Evolutionary conservation across 2,888 invertebrate species (phyloP).

Genomic region (Dichetophora obliterata): DNA sequence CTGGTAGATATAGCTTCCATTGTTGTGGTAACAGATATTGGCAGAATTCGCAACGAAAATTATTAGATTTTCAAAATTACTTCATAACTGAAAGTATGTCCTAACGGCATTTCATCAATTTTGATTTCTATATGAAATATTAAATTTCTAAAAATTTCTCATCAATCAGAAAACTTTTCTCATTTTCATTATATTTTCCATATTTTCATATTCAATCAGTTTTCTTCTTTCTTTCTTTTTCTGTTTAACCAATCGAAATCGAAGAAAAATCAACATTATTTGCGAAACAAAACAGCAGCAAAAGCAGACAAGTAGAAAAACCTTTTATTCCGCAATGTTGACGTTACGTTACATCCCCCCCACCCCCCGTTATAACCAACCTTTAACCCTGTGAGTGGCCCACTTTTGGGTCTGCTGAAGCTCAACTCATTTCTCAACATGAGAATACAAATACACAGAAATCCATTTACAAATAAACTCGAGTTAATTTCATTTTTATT

Average conservation of each 20-base stretch:
- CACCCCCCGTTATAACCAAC: neutral
- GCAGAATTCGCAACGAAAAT: too few relatives aligned
- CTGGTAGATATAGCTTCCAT: too few relatives aligned
- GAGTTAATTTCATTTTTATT: conserved; percentile 63
- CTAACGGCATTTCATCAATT: neutral
- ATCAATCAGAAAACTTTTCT: conserved; percentile 14
- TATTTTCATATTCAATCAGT: conserved; percentile 10
- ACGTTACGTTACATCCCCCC: conserved; percentile 33
- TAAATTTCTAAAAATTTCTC: neutral
- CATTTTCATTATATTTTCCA: neutral
- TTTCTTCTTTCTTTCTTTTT: neutral
- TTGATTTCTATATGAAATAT: neutral
- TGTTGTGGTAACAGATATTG: too few relatives aligned
- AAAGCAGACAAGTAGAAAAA: conserved; percentile 62
- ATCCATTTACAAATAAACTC: conserved; percentile 47
- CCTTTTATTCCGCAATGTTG: conserved; percentile 65
- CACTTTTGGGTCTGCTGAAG: neutral
- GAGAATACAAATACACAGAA: conserved; percentile 15
- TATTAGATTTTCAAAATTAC: too few relatives aligned
- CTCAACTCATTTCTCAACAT: neutral
- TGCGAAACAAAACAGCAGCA: conserved; percentile 26
- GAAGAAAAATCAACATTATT: conserved; percentile 30
- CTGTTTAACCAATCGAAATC: conserved; percentile 13
- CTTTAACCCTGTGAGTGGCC: neutral
- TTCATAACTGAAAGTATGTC: neutral